phyloP scores from a whole-genome alignment of 2,797 vertebrate species.

The Serranus cabrilla region DNA sequence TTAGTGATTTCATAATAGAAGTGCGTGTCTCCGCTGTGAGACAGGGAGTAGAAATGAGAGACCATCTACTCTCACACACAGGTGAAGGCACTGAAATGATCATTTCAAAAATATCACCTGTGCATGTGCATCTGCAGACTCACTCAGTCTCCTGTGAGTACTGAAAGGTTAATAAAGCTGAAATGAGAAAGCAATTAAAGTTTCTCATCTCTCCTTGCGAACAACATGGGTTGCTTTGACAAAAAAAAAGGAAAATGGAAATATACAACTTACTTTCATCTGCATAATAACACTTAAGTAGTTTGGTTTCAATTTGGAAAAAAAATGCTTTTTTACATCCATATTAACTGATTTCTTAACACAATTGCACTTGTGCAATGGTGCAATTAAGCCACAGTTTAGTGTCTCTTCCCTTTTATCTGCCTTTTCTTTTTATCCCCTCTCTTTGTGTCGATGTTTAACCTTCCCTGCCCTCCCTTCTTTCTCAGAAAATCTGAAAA shows the following conservation, averaged over 20 bases:
- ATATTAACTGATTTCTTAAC: conserved; percentile 13
- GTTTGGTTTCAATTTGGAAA: conserved; percentile 30
- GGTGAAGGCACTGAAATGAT: conserved; percentile 17
- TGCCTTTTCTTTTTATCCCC: conserved; percentile 49
- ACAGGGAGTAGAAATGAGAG: conserved; percentile 21
- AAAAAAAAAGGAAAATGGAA: conserved; percentile 37
- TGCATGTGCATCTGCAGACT: conserved; percentile 1
- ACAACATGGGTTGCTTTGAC: conserved; percentile 55
- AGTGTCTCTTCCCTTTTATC: conserved; percentile 15
- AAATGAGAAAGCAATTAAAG: conserved; percentile 55
- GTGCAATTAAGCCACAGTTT: background rate
- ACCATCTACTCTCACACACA: conserved; percentile 2
- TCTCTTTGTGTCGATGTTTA: conserved; percentile 57
- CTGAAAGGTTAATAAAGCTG: conserved; percentile 33
- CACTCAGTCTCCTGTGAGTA: conserved; percentile 6
- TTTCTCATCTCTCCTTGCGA: conserved; percentile 25
- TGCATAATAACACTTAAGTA: conserved; percentile 17
- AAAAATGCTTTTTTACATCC: conserved; percentile 26
- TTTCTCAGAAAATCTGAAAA: conserved; percentile 37
- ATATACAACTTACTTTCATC: conserved; percentile 4
- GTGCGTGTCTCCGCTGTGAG: conserved; percentile 32
- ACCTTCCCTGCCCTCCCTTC: conserved; percentile 41
- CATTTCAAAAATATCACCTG: conserved; percentile 18
- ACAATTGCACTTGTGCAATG: background rate
- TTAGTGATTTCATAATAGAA: conserved; percentile 60